Conservation (phyloP, 2,113 vertebrate genomes). For the Corvus moneduloides region DNA sequence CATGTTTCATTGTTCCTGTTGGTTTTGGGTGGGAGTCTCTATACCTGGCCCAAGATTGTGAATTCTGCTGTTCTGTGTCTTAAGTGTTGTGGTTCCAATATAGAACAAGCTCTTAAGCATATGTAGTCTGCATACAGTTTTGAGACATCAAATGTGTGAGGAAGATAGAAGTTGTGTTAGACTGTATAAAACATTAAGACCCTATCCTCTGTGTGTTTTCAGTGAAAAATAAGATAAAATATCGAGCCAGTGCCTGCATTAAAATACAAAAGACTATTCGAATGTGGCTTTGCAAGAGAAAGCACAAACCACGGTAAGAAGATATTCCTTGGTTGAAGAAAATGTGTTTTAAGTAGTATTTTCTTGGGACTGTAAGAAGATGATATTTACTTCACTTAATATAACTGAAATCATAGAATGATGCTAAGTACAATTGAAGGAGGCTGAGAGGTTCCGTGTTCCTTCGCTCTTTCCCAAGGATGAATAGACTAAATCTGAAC, state of each 20-base stretch:
- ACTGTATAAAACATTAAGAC: neutral
- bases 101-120: neutral
- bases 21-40: neutral
- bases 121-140: neutral
- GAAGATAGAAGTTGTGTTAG: neutral
- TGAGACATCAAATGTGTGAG: neutral
- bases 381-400: neutral
- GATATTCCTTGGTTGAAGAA: neutral
- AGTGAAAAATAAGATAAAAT: conserved; percentile 98
- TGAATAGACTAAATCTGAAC: neutral
- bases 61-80: neutral
- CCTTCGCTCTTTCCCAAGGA: neutral
- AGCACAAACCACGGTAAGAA: conserved; percentile 94
- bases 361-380: neutral
- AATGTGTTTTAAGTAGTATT: neutral
- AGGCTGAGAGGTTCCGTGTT: neutral
- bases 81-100: neutral
- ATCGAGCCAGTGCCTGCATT: conserved; percentile 87
- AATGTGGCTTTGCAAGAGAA: conserved; percentile 97
- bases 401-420: neutral
- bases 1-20: fast-evolving
- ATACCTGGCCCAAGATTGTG: neutral
- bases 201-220: conserved; percentile 14
- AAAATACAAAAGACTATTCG: conserved; percentile 93
- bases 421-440: neutral